phyloP scores from a whole-genome alignment of 2,797 vertebrate species.

The Jordanella pulchra region DNA sequence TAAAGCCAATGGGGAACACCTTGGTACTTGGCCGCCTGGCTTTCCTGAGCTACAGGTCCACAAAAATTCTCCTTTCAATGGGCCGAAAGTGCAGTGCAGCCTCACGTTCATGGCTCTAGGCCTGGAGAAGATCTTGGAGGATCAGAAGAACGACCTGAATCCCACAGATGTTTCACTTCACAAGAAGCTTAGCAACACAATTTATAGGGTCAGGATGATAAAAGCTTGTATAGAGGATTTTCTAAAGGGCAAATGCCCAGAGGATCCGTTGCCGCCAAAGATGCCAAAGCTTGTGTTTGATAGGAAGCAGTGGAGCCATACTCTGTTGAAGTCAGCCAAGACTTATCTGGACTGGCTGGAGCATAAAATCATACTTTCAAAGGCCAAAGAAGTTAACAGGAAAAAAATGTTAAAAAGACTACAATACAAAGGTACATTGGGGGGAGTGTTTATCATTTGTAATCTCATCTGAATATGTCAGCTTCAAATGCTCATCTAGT shows the following conservation, averaged over 20 bases:
- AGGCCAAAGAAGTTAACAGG: not conserved
- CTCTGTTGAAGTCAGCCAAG: conserved; percentile 44
- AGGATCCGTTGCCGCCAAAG: accelerated
- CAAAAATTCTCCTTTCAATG: not conserved
- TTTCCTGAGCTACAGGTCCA: conserved; percentile 55
- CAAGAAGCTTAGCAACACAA: not conserved
- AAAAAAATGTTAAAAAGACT: not conserved
- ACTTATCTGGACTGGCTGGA: conserved; percentile 60
- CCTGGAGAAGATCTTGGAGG: conserved; percentile 42
- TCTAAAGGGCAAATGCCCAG: conserved; percentile 30
- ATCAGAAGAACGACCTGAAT: conserved; percentile 61
- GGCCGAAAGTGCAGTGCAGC: conserved; percentile 48
- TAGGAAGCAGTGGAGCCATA: conserved; percentile 67
- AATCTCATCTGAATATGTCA: conserved; percentile 4
- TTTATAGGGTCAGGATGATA: not conserved
- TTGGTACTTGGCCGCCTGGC: conserved; percentile 50
- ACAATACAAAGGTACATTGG: not conserved
- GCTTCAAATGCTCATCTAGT: conserved; percentile 1
- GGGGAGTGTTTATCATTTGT: conserved; percentile 37
- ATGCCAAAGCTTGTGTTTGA: conserved; percentile 11
- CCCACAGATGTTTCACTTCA: conserved; percentile 32
- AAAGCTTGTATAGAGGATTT: not conserved
- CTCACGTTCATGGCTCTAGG: conserved; percentile 59
- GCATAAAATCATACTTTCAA: not conserved
- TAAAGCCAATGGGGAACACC: conserved; percentile 51